A percentile compares a stretch with the other conserved stretches of the same genome.
These are phyloP conservation scores for Salmo trutta DNA, from an alignment of 2,797 vertebrate species.

Conservation along the genomic window DNA sequence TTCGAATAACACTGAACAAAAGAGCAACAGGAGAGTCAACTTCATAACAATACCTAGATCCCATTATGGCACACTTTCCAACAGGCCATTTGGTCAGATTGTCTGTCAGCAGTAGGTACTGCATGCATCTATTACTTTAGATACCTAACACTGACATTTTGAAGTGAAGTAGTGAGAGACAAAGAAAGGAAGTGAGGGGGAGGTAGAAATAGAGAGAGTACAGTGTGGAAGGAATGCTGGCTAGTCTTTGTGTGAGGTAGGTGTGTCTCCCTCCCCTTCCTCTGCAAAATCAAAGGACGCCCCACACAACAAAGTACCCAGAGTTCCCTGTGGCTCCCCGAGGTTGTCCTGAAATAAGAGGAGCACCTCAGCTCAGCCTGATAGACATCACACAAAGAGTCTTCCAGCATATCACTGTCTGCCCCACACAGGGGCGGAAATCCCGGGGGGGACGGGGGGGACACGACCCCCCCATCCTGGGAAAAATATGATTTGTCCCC, in stretches of 20 bases:
- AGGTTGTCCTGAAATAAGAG: slow-evolving; percentile 30
- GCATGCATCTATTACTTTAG: no score
- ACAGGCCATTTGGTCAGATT: slow-evolving; percentile 8
- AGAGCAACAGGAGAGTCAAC: neutral
- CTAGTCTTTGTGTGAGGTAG: slow-evolving; percentile 66
- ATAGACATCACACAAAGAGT: slow-evolving; percentile 62
- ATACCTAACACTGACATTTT: neutral
- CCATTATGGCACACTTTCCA: slow-evolving; percentile 34
- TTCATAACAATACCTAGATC: slow-evolving; percentile 37
- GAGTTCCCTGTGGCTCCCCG: slow-evolving; percentile 59
- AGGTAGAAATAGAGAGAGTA: neutral
- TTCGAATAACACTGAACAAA: slow-evolving; percentile 37
- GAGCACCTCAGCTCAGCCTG: slow-evolving; percentile 42
- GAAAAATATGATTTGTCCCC: no score
- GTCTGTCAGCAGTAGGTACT: neutral
- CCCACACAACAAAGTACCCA: slow-evolving; percentile 66
- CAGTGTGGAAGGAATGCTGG: slow-evolving; percentile 63
- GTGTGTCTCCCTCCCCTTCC: slow-evolving; percentile 70
- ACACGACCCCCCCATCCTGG: no score
- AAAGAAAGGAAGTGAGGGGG: slow-evolving; percentile 42
- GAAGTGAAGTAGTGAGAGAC: slow-evolving; percentile 37
- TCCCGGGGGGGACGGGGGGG: no score
- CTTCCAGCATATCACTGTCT: slow-evolving; percentile 54
- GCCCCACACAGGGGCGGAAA: no score
- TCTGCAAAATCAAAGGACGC: slow-evolving; percentile 70